A percentile compares a stretch with the other conserved stretches of the same genome.
Evolutionary conservation across 1,140 invertebrate species (phyloP).

Genomic region (Ditylenchus dipsaci): DNA sequence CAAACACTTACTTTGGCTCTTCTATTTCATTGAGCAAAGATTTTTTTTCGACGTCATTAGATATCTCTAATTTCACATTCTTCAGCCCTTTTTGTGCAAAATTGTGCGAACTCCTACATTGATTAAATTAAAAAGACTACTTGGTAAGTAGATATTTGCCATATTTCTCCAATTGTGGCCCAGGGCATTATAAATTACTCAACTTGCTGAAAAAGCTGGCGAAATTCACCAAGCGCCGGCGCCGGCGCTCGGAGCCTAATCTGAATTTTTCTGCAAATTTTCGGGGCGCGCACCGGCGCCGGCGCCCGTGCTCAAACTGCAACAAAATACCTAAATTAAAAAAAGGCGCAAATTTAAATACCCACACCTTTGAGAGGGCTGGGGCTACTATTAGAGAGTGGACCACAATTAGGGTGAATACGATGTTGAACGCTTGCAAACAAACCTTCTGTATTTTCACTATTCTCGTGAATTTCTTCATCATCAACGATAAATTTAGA

Average conservation of each 20-base stretch:
- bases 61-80: not conserved
- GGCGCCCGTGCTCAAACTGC: not conserved
- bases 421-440: not conserved
- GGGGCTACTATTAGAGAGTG: not conserved
- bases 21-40: not conserved
- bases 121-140: not conserved
- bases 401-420: not conserved
- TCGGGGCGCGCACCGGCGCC: too few species aligned
- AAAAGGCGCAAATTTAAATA: not conserved
- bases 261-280: too few species aligned
- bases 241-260: too few species aligned
- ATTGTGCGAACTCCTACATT: not conserved
- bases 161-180: too few species aligned
- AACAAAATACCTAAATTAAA: not conserved
- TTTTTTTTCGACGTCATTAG: not conserved
- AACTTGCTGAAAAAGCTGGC: too few species aligned
- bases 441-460: not conserved
- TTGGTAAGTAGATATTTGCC: not conserved
- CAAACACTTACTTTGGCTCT: not conserved
- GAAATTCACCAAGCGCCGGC: too few species aligned
- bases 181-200: too few species aligned
- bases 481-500: constrained; percentile 8
- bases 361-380: too few species aligned
- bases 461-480: not conserved
- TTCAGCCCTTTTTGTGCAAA: not conserved